A percentile compares a stretch with the other conserved stretches of the same genome.
phyloP scores from a whole-genome alignment of 2,113 vertebrate genomes.

The Entosphenus tridentatus region DNA sequence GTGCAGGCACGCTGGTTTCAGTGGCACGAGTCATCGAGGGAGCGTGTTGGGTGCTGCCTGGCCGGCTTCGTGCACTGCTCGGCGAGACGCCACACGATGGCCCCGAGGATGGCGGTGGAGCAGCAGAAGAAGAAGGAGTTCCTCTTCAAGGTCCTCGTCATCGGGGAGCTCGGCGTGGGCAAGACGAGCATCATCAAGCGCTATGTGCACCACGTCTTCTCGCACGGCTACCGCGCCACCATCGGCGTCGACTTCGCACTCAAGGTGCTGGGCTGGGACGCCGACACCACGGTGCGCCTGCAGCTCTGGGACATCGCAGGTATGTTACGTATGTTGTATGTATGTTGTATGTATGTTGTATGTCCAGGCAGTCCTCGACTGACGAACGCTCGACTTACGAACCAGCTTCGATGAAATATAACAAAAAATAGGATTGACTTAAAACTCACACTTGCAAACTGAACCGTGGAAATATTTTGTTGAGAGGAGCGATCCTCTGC shows the following conservation, averaged over 20 bases:
- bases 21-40: no score
- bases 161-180: slow-evolving; percentile 4
- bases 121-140: slow-evolving; percentile 5
- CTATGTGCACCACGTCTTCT: background rate
- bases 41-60: no score
- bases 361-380: no score
- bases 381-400: no score
- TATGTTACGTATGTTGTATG: background rate
- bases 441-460: no score
- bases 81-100: background rate
- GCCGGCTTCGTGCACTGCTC: background rate
- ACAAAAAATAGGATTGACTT: no score
- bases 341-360: no score
- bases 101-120: background rate
- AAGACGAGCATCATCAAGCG: slow-evolving; percentile 6
- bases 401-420: no score
- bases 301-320: slow-evolving; percentile 5
- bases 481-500: no score
- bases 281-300: background rate
- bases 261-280: slow-evolving; percentile 5
- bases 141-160: slow-evolving; percentile 2
- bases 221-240: slow-evolving; percentile 1
- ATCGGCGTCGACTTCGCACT: slow-evolving; percentile 2
- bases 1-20: no score
- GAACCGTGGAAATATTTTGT: no score